Base-by-base conservation (phyloP, 2,113 vertebrate species). In the Oxyura jamaicensis region DNA sequence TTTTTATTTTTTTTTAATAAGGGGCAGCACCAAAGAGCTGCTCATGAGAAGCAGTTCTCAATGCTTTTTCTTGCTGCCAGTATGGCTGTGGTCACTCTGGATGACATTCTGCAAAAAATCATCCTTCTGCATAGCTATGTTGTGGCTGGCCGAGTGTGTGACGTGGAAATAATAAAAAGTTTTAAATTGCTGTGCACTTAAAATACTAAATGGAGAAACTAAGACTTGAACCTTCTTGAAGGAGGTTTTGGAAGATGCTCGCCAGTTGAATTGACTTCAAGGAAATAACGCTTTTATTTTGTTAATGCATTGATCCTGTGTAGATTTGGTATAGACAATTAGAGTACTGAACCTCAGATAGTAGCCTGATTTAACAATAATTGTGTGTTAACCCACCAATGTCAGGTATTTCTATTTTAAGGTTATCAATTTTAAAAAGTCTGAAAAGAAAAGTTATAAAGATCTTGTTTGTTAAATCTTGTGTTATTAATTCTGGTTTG, bases 351-450 rank as follows among this genome's bases (percentile, higher is more conserved):
- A 66, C 74, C 71, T 88, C 79, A 95, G 53, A 84, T 39, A 21
- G 55, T 82, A 93, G 39, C 78, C 84, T 89, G 25, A 77, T 76
- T 58, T 79, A 72, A 73, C 39, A 69, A 22, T 53, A 82, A 93
- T 52, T 89, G 35, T 93, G 55, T 80, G 41, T 75, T 96, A 77
- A 91, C 31, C 77, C 77, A 69, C 44, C 81, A 73, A 15, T 93
- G 86, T 92, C 81, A 79, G 77, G 58, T 66, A 65, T 86, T 95
- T 92, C 58, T 94, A 82, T 96, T 88, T 86, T 92, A 88, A 94
- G 62, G 39, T 82, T 93, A 95, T 86, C 53, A 80, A 88, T 93
- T 68, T 33, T 15, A 26, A 22, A 16, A 3, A 44, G 18, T 22
- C n/a, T 58, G 36, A 36, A 78, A 79, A 65, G 28, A 83, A 86